These are phyloP conservation scores for Sitta carolinensis DNA, from an alignment of 2,797 vertebrate species.

Conservation along the genomic window DNA sequence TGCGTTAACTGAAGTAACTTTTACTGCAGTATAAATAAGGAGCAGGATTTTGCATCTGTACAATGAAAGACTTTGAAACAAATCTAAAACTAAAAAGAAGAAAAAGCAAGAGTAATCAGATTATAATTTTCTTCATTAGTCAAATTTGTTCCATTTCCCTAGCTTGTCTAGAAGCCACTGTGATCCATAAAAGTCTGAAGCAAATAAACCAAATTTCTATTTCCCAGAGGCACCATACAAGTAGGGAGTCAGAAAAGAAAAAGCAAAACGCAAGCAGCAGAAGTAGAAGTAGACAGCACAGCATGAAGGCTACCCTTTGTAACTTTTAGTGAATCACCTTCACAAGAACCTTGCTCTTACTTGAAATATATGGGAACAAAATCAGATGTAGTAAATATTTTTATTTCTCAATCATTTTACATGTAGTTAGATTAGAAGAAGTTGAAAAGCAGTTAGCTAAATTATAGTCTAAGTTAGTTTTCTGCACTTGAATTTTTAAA, in stretches of 20 bases:
- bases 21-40: background rate
- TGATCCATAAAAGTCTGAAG: background rate
- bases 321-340: background rate
- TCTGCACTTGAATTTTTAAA: background rate
- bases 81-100: background rate
- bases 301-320: background rate
- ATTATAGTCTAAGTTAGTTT: background rate
- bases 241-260: background rate
- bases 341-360: background rate
- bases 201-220: background rate
- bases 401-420: background rate
- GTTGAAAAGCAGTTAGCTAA: background rate
- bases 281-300: background rate
- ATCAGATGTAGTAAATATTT: background rate
- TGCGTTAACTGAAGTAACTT: background rate
- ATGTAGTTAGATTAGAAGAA: background rate
- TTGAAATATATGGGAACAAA: background rate
- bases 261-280: background rate
- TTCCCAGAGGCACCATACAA: background rate
- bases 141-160: background rate
- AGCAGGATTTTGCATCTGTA: background rate
- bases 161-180: background rate
- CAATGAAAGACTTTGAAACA: background rate
- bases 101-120: background rate
- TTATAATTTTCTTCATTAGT: background rate